Evolutionary conservation across 2,113 vertebrate species (phyloP).

Genomic region (Alectura lathami): DNA sequence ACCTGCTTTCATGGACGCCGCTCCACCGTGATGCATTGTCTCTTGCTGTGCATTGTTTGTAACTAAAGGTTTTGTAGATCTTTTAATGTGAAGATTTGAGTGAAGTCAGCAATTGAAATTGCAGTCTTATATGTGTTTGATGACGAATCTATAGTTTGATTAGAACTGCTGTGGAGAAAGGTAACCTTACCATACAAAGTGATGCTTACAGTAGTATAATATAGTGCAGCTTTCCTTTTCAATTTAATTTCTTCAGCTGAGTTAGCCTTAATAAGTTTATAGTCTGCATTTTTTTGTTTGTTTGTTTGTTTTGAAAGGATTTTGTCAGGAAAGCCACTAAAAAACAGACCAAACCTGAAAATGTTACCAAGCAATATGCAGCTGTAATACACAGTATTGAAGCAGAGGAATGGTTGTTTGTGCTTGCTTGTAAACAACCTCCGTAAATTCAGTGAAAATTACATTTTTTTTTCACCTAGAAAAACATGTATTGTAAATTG

Average conservation of each 20-base stretch:
- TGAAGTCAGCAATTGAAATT: background rate
- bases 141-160: background rate
- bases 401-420: background rate
- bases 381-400: background rate
- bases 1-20: background rate
- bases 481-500: background rate
- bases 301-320: background rate
- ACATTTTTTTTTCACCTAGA: background rate
- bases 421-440: background rate
- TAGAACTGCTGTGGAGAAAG: background rate
- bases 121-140: background rate
- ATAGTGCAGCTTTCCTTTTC: background rate
- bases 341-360: background rate
- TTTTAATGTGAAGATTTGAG: background rate
- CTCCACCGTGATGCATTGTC: fast-evolving
- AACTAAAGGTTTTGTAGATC: background rate
- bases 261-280: background rate
- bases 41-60: fast-evolving
- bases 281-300: background rate
- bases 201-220: background rate
- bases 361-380: background rate
- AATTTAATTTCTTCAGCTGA: background rate
- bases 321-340: background rate
- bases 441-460: background rate
- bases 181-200: background rate